Evolutionary conservation across 2,113 vertebrate genomes (phyloP), one percentile per base, ranked within the genome.

Genomic region (Cochlearius cochlearius): DNA sequence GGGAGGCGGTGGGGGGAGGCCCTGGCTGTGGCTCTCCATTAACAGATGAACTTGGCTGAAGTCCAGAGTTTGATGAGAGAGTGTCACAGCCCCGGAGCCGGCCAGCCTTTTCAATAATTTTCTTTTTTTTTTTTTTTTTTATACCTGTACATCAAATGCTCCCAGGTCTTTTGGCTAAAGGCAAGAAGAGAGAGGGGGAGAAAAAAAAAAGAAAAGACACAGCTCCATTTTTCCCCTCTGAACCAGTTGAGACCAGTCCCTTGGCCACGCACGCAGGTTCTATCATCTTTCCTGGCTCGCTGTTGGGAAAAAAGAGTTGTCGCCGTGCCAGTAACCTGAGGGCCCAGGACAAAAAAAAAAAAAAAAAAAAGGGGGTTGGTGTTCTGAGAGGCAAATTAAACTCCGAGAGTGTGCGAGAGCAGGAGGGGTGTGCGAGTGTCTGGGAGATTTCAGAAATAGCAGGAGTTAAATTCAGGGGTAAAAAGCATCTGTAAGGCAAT

Each of bases 11-110:
- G 97, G 97, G 91, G 49, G 92, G 96, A 93, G 87, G 93, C 97
- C 97, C 96, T 97, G 97, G 95, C 97, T 95, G 97, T 97, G 98
- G 98, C 98, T 99, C 99, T 99, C 99, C 99, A 99, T 99, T 99
- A 99, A 99, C 98, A 99, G 99, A 99, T 99, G 99, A 99, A 99
- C 99, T 99, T 99, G 99, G 99, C 99, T 97, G 80, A 97, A 98
- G 98, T 99, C 99, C 99, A 99, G 98, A 98, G 98, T 99, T 98
- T 99, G 98, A 98, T 98, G 98, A 97, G 98, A 98, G 98, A 97
- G 95, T 99, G 99, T 99, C 99, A 98, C 97, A 98, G 98, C 98
- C 97, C 97, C 34, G 8, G 94, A 96, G 97, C 96, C 86, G 97
- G 94, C 95, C 96, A 96, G 97, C 97, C 96, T 97, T 98, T 98